Conservation (phyloP, 2,888 invertebrate genomes). For the Troilus luridus region DNA sequence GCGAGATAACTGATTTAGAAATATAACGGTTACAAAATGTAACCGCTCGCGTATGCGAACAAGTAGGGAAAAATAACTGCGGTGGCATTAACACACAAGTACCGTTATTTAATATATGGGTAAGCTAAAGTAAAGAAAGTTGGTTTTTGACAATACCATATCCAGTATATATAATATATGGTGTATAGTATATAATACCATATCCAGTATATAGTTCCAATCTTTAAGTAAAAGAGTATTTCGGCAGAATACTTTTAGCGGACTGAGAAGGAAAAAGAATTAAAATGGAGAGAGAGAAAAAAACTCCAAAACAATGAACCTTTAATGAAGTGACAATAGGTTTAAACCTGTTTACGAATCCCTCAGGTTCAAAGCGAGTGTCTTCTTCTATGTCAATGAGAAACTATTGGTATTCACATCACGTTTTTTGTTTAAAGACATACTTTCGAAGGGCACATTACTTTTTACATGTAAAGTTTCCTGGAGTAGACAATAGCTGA, state of each 20-base stretch:
- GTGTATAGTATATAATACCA: no score
- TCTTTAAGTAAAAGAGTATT: not conserved
- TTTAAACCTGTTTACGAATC: constrained; percentile 44
- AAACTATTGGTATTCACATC: constrained; percentile 15
- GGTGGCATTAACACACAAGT: no score
- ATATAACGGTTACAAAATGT: no score
- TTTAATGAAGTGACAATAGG: constrained; percentile 36
- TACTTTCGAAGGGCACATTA: constrained; percentile 35
- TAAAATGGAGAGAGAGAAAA: not conserved
- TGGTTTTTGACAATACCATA: no score
- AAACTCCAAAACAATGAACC: not conserved
- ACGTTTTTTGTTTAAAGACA: constrained; percentile 43
- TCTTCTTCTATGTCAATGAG: constrained; percentile 23
- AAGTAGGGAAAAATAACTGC: no score
- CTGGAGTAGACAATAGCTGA: not conserved
- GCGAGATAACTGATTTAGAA: no score
- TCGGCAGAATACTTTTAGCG: constrained; percentile 10
- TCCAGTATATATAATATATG: no score
- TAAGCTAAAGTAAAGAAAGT: no score
- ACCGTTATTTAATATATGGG: no score
- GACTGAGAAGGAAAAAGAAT: not conserved
- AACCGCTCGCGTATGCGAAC: no score
- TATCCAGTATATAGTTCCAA: not conserved
- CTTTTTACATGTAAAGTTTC: constrained; percentile 37
- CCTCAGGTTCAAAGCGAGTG: not conserved